Conservation (phyloP, 2,113 vertebrate species). For the Corythaixoides concolor region DNA sequence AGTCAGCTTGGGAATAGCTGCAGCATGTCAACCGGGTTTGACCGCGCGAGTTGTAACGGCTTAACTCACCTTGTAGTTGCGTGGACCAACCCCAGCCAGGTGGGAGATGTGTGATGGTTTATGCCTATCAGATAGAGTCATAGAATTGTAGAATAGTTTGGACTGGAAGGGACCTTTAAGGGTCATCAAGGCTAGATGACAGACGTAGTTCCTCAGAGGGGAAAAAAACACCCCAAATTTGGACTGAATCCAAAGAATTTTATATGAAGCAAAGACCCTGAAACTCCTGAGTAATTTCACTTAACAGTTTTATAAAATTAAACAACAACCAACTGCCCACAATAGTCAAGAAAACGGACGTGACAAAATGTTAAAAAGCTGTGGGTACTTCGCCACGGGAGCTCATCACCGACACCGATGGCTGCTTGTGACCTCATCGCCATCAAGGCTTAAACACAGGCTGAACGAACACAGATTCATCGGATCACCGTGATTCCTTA, state of each 20-base stretch:
- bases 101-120: neutral
- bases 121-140: fast-evolving
- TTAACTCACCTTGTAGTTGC: neutral
- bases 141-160: neutral
- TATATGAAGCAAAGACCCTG: neutral
- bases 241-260: neutral
- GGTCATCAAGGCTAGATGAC: too few species aligned
- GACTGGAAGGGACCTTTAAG: neutral
- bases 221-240: neutral
- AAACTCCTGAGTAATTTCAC: neutral
- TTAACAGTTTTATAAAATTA: neutral
- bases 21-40: neutral
- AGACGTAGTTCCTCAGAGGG: fast-evolving
- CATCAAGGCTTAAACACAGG: slow-evolving; percentile 24
- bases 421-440: slow-evolving; percentile 6
- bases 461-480: neutral
- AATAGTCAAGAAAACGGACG: neutral
- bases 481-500: slow-evolving; percentile 68
- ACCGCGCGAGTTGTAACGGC: neutral
- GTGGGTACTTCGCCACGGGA: neutral
- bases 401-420: slow-evolving; percentile 31
- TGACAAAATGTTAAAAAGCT: neutral
- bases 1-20: neutral
- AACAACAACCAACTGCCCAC: neutral
- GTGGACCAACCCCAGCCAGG: neutral